phyloP scores from a whole-genome alignment of 2,888 invertebrate genomes.

The Cheilosia soror region DNA sequence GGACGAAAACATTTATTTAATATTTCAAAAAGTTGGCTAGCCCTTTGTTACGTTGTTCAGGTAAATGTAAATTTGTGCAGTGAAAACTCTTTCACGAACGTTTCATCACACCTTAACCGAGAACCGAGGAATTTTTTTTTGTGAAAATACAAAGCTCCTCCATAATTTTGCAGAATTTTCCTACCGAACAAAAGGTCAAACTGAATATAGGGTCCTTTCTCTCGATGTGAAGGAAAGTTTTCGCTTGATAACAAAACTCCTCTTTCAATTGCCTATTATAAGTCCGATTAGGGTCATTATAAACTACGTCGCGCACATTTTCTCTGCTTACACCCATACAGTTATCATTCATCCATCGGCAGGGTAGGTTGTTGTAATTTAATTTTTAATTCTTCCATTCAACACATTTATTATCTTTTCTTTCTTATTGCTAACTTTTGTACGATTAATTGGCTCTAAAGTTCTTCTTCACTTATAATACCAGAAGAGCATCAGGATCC shows the following conservation, averaged over 20 bases:
- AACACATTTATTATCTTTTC: slow-evolving; percentile 43
- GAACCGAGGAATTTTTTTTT: neutral
- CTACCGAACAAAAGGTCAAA: neutral
- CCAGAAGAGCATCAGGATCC: slow-evolving; percentile 14
- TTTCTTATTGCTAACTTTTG: slow-evolving; percentile 48
- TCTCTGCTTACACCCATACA: neutral
- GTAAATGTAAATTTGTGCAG: neutral
- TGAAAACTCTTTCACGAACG: slow-evolving; percentile 18
- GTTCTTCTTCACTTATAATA: slow-evolving; percentile 5
- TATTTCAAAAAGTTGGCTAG: neutral
- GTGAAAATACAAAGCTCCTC: neutral
- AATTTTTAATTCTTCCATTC: slow-evolving; percentile 29
- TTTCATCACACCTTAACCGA: slow-evolving; percentile 29
- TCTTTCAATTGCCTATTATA: slow-evolving; percentile 26
- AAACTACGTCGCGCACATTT: neutral
- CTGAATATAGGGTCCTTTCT: neutral
- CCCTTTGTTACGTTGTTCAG: neutral
- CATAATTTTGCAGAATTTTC: neutral
- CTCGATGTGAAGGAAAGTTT: slow-evolving; percentile 7
- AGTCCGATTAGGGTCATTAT: slow-evolving; percentile 36
- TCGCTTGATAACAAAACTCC: slow-evolving; percentile 7
- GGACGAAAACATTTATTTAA: slow-evolving; percentile 6
- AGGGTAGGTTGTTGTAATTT: slow-evolving; percentile 11
- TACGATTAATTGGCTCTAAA: slow-evolving; percentile 49
- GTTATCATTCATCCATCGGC: neutral